Evolutionary conservation across 2,113 vertebrate species (phyloP).

Genomic region (Arvicanthis niloticus): DNA sequence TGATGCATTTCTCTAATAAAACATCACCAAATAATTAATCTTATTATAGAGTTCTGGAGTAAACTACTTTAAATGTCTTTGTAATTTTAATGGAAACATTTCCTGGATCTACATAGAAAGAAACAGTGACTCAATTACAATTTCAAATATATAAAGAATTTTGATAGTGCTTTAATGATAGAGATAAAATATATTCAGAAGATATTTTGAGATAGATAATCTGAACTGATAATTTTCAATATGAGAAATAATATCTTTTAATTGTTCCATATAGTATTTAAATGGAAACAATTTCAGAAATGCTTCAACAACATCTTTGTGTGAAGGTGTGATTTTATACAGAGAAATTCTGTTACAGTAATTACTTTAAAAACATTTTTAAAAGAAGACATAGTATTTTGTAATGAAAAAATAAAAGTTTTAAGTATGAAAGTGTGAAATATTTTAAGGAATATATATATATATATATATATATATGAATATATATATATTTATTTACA

Average conservation of each 20-base stretch:
- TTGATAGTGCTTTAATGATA: not conserved
- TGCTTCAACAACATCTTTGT: not conserved
- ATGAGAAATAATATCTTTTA: not conserved
- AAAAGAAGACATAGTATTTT: slow-evolving; percentile 28
- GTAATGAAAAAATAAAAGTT: not conserved
- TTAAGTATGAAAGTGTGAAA: not conserved
- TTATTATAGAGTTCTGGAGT: not conserved
- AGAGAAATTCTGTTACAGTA: not conserved
- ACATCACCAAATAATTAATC: slow-evolving; percentile 51
- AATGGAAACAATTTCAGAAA: not conserved
- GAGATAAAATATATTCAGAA: slow-evolving; percentile 50
- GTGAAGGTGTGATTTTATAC: not conserved
- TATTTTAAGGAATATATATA: not conserved
- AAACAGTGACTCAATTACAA: slow-evolving; percentile 19
- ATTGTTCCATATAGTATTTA: not conserved
- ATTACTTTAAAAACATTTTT: not conserved
- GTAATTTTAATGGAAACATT: slow-evolving; percentile 43
- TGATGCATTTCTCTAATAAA: slow-evolving; percentile 47
- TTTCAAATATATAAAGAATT: not conserved
- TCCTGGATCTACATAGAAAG: slow-evolving; percentile 22
- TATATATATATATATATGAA: too few species aligned
- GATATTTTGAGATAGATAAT: not conserved
- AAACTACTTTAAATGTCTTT: slow-evolving; percentile 9
- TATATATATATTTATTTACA: not conserved
- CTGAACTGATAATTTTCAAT: not conserved